Evolutionary conservation across 2,797 vertebrate genomes (phyloP).

Genomic region (Chelonia mydas): DNA sequence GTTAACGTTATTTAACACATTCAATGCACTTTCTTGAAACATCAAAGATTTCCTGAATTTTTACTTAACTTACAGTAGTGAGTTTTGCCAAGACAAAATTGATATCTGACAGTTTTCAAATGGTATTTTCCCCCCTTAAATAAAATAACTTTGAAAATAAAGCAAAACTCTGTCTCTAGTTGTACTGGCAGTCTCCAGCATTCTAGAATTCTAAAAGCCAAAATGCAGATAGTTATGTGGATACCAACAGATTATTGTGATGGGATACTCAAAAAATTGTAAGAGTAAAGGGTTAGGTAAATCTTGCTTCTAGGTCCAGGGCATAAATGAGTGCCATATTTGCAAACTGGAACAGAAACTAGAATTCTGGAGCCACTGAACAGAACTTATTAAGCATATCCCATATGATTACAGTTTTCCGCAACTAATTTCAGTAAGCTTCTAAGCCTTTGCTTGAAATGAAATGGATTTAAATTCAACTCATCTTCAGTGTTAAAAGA

Average conservation of each 20-base stretch:
- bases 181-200: background rate
- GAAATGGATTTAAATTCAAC: background rate
- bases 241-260: background rate
- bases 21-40: background rate
- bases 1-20: background rate
- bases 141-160: background rate
- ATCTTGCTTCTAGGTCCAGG: background rate
- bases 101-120: background rate
- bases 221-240: background rate
- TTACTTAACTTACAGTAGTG: background rate
- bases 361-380: background rate
- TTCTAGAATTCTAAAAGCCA: background rate
- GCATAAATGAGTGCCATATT: background rate
- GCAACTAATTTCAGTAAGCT: background rate
- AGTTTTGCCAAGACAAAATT: background rate
- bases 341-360: background rate
- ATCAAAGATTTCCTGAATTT: background rate
- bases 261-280: background rate
- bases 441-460: background rate
- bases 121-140: background rate
- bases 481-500: background rate
- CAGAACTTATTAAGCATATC: background rate
- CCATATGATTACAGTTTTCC: background rate
- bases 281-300: background rate
- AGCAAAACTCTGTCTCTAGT: background rate